These are phyloP conservation scores for Falco rusticolus DNA, from an alignment of 2,797 vertebrate genomes.

Conservation along the genomic window DNA sequence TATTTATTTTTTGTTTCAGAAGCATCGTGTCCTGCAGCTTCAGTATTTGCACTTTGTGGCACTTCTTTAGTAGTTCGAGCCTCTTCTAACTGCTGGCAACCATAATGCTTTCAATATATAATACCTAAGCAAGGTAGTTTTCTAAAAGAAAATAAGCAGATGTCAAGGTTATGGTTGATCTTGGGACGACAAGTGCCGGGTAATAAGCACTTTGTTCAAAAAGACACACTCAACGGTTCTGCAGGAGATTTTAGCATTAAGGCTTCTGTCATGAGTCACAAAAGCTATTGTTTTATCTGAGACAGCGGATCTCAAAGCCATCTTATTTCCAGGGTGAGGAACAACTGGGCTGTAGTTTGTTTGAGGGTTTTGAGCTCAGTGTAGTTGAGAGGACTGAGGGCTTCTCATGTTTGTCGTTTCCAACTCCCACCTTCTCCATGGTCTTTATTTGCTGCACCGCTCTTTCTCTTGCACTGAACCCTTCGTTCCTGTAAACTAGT, in stretches of 20 bases:
- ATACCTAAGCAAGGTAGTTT: constrained; percentile 28
- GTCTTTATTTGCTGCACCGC: neutral
- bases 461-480: neutral
- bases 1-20: neutral
- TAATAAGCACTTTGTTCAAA: constrained; percentile 28
- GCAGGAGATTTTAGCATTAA: neutral
- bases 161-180: constrained; percentile 36
- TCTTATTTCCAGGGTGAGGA: neutral
- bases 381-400: neutral
- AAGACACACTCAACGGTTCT: neutral
- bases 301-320: neutral
- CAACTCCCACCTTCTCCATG: neutral
- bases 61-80: neutral
- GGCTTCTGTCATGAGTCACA: neutral
- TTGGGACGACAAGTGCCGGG: neutral
- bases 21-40: neutral
- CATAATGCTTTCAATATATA: neutral
- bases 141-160: constrained; percentile 44
- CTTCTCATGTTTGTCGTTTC: neutral
- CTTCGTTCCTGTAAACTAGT: neutral
- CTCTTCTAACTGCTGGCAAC: neutral
- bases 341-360: neutral
- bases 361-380: neutral
- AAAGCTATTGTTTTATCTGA: constrained; percentile 1
- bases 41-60: neutral